Evolutionary conservation across 92 coral and sea anemone species (phyloP), one percentile per base, ranked within the genome.

Genomic region (Nematostella vectensis): DNA sequence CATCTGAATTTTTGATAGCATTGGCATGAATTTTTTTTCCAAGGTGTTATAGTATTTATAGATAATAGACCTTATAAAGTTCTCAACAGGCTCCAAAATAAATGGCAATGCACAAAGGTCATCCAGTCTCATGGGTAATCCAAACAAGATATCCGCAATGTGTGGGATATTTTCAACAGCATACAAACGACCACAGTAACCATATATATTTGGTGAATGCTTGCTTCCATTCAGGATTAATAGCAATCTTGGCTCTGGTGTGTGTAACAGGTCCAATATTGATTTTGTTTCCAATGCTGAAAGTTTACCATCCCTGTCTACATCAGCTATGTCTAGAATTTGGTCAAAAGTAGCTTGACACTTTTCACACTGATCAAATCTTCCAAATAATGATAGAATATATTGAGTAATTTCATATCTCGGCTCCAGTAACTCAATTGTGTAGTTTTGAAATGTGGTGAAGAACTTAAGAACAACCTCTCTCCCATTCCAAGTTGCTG

Each of bases 121-220:
- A 15, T 38, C 19, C 15, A 80, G 20, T 0, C 30, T 9, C 70
- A 68, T 33, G 22, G 54, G 10, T 19, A 42, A 25, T n/a, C 88
- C 94, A 59, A 55, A 85, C 20, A 70, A 28, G 0, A 42, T 51
- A 3, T 76, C 75, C 11, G 77, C 88, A 22, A 61, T 37, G 0
- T 48, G 25, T 6, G 94, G 74, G 2, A 85, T 21, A 26, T 58
- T 66, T 42, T 85, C 94, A 13, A 72, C 70, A 27, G 57, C 71
- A 56, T 85, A 85, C 52, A 85, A 11, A 0, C 54, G 67, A 11
- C 94, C 94, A 38, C 94, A 85, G 48, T 75, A 85, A 17, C 94
- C 94, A 67, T 65, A 70, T 21, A 80, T 55, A 31, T 85, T 56
- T 25, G 67, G 54, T 10, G 83, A 25, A 43, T 80, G 74, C 50